These are phyloP conservation scores for Nixonia krombeini DNA, from an alignment of 1,140 invertebrate species.

Conservation along the genomic window DNA sequence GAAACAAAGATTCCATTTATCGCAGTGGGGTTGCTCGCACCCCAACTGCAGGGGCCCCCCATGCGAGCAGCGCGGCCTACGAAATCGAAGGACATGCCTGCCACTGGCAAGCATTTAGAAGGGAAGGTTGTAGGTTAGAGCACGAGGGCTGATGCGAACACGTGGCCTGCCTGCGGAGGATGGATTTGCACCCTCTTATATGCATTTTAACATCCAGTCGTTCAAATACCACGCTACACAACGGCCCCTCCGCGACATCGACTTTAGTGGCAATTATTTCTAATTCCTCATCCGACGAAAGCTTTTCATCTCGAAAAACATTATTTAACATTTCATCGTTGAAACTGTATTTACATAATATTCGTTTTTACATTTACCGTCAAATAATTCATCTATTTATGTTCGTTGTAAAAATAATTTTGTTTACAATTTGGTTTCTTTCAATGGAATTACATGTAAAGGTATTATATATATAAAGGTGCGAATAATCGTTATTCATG, in stretches of 20 bases:
- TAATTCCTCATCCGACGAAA: conserved; percentile 4
- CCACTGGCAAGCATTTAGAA: background rate
- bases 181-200: conserved; percentile 8
- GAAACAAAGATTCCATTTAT: conserved; percentile 29
- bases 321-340: too few relatives aligned
- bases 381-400: too few relatives aligned
- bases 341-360: too few relatives aligned
- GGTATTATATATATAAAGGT: too few relatives aligned
- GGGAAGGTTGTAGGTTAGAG: background rate
- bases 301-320: too few relatives aligned
- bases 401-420: too few relatives aligned
- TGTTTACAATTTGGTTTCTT: too few relatives aligned
- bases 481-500: too few relatives aligned
- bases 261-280: conserved; percentile 1
- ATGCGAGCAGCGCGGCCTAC: conserved; percentile 5
- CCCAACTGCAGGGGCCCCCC: conserved; percentile 4
- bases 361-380: too few relatives aligned
- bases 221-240: conserved; percentile 3
- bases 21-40: conserved; percentile 11
- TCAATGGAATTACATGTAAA: too few relatives aligned
- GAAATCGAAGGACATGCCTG: conserved; percentile 4
- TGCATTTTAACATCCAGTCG: conserved; percentile 10
- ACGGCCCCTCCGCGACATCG: background rate
- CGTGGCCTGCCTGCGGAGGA: conserved; percentile 4
- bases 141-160: conserved; percentile 1